Evolutionary conservation across 2,113 vertebrate species (phyloP).

Genomic region (Maccullochella peelii): DNA sequence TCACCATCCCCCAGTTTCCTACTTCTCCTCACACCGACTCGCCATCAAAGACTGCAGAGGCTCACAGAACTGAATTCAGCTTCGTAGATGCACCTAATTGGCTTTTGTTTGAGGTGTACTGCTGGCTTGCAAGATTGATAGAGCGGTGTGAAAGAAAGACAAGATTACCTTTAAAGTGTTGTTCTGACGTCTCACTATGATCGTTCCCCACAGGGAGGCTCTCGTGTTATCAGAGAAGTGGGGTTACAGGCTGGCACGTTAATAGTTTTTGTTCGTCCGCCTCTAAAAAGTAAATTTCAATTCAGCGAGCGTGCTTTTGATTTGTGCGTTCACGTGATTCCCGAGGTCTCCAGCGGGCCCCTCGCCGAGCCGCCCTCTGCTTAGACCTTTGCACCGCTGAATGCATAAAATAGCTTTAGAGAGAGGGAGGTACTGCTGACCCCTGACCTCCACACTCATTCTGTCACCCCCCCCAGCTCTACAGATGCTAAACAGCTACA

Average conservation of each 20-base stretch:
- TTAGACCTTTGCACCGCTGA: neutral
- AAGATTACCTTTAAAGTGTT: neutral
- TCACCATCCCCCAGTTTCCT: neutral
- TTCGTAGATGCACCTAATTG: neutral
- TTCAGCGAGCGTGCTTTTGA: neutral
- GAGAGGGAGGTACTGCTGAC: conserved; percentile 76
- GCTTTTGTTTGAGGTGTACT: neutral
- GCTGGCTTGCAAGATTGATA: neutral
- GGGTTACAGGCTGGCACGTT: neutral
- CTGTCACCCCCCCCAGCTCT: conserved; percentile 10
- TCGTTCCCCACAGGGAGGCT: neutral
- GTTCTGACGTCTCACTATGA: neutral
- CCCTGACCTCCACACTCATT: neutral
- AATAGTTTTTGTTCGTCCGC: neutral
- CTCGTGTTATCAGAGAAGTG: neutral
- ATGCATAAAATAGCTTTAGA: neutral
- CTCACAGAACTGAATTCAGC: neutral
- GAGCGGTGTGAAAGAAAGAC: neutral
- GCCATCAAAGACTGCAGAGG: neutral
- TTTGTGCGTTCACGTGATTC: neutral
- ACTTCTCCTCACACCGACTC: neutral
- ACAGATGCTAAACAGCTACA: conserved; percentile 37
- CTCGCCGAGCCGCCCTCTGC: neutral
- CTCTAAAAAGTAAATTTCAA: neutral
- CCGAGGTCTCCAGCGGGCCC: neutral